phyloP scores from a whole-genome alignment of 2,113 vertebrate genomes.

The Dipodomys merriami region DNA sequence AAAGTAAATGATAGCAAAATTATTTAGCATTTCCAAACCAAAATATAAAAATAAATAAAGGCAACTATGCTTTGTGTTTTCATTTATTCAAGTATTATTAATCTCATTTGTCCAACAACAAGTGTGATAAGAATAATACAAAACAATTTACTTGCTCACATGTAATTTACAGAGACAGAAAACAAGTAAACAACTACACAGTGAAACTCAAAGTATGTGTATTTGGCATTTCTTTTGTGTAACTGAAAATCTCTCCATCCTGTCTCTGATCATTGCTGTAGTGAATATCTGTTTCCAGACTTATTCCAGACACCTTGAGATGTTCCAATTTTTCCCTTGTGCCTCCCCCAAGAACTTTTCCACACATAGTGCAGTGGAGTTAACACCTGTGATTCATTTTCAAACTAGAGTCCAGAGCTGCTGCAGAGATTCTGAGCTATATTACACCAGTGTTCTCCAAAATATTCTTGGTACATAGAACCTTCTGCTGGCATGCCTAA shows the following conservation, averaged over 20 bases:
- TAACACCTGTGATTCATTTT: background rate
- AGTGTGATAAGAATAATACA: background rate
- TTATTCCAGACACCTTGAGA: background rate
- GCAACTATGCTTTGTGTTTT: background rate
- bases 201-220: background rate
- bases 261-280: background rate
- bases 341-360: background rate
- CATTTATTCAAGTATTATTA: background rate
- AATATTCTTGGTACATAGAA: background rate
- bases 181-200: background rate
- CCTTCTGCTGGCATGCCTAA: background rate
- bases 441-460: background rate
- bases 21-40: background rate
- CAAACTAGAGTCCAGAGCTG: background rate
- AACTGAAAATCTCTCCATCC: background rate
- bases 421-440: background rate
- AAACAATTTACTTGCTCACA: background rate
- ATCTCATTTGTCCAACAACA: background rate
- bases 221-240: background rate
- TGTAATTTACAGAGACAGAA: background rate
- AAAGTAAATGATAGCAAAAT: background rate
- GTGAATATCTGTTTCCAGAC: background rate
- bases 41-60: background rate
- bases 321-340: fast-evolving
- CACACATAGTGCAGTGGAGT: background rate